Conservation (phyloP, 2,888 invertebrate genomes). For the Colostygia pectinataria region DNA sequence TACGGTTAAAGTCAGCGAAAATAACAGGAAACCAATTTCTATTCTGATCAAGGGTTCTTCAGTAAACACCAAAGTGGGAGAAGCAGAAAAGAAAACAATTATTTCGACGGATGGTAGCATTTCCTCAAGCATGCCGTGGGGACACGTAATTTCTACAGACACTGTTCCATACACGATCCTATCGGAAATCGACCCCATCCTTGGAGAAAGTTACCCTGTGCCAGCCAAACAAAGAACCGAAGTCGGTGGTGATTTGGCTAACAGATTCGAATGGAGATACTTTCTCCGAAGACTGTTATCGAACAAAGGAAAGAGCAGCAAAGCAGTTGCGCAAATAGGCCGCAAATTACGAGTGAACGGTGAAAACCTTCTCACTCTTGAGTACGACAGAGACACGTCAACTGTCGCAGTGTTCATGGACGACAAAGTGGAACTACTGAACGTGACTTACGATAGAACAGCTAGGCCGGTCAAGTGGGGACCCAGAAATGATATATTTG, state of each 20-base stretch:
- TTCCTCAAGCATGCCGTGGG: conserved; percentile 91
- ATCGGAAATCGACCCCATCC: conserved; percentile 92
- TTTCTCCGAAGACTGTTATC: conserved; percentile 90
- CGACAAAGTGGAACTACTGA: conserved; percentile 91
- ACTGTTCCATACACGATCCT: conserved; percentile 95
- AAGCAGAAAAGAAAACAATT: conserved; percentile 91
- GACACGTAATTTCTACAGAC: conserved; percentile 94
- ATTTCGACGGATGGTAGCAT: conserved; percentile 93
- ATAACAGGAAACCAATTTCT: conserved; percentile 91
- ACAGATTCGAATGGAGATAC: conserved; percentile 97
- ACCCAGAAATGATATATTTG: conserved; percentile 92
- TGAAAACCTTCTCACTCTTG: conserved; percentile 93
- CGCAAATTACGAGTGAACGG: conserved; percentile 94
- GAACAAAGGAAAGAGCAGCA: conserved; percentile 84
- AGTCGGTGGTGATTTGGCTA: conserved; percentile 94
- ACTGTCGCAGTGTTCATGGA: conserved; percentile 94
- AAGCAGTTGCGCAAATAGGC: conserved; percentile 91
- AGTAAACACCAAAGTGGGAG: conserved; percentile 91
- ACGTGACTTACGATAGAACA: conserved; percentile 93
- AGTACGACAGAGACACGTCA: conserved; percentile 94
- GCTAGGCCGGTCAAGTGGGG: conserved; percentile 93
- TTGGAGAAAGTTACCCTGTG: conserved; percentile 96
- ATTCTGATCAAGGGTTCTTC: conserved; percentile 94
- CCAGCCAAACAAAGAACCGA: conserved; percentile 95
- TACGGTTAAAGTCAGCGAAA: conserved; percentile 91